Percentiles rank a stretch among this genome's conserved stretches.
phyloP scores from a whole-genome alignment of 2,113 vertebrate genomes.

The Tamias sibiricus region DNA sequence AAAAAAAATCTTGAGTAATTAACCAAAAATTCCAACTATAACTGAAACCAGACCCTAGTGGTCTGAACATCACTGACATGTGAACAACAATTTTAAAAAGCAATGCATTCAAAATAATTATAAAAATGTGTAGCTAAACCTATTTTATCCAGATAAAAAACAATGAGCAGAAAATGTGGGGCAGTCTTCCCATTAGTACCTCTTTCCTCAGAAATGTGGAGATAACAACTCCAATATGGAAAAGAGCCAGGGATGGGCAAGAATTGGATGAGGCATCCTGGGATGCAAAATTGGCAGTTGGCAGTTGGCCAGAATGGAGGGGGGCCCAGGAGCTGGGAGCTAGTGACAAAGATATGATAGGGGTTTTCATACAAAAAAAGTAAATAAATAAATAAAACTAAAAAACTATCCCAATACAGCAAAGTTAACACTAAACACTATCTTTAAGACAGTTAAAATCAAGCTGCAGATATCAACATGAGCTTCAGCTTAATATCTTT shows the following conservation, averaged over 20 bases:
- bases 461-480: background rate
- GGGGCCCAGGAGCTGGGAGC: background rate
- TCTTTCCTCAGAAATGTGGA: constrained; percentile 35
- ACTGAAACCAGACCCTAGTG: constrained; percentile 10
- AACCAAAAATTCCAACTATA: background rate
- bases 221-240: background rate
- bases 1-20: background rate
- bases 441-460: background rate
- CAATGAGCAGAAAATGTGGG: background rate
- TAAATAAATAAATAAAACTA: background rate
- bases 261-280: constrained; percentile 11
- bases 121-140: background rate
- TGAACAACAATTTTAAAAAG: background rate
- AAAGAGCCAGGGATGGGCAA: background rate
- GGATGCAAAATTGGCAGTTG: constrained; percentile 12
- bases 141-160: background rate
- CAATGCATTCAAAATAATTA: background rate
- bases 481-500: background rate
- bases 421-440: background rate
- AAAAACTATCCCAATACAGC: background rate
- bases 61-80: background rate
- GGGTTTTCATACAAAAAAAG: background rate
- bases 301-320: constrained; percentile 16
- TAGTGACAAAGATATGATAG: background rate
- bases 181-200: background rate